phyloP scores from a whole-genome alignment of 1,140 invertebrate species.

The Lanistes nyassanus region DNA sequence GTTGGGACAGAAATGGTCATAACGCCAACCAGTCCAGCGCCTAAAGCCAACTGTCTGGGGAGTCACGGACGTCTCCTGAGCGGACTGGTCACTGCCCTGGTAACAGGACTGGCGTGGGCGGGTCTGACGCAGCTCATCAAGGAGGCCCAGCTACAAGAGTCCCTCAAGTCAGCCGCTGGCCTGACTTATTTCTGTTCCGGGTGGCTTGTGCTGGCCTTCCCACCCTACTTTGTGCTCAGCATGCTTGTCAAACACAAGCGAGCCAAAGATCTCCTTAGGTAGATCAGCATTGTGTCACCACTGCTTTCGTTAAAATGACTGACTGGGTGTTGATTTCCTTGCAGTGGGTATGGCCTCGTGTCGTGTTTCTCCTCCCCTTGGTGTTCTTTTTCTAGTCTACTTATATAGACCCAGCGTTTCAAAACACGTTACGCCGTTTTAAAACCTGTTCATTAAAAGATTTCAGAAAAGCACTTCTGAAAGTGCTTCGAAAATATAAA shows the following conservation, averaged over 20 bases:
- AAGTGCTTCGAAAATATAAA: too few relatives aligned
- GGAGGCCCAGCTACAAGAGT: slow-evolving; percentile 44
- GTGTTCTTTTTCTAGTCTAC: too few relatives aligned
- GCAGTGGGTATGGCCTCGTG: too few relatives aligned
- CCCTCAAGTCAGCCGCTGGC: slow-evolving; percentile 89
- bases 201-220: slow-evolving; percentile 91
- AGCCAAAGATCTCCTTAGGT: slow-evolving; percentile 4
- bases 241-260: neutral
- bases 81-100: slow-evolving; percentile 13
- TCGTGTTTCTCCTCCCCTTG: too few relatives aligned
- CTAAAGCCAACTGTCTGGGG: neutral
- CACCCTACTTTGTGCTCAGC: slow-evolving; percentile 80
- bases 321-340: too few relatives aligned
- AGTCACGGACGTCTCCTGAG: slow-evolving; percentile 16
- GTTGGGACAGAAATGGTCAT: slow-evolving; percentile 3
- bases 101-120: slow-evolving; percentile 18
- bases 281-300: too few relatives aligned
- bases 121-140: slow-evolving; percentile 20
- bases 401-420: too few relatives aligned
- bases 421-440: too few relatives aligned
- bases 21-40: neutral
- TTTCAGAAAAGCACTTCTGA: too few relatives aligned
- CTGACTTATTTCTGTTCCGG: slow-evolving; percentile 96
- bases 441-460: too few relatives aligned
- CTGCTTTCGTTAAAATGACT: too few relatives aligned